Evolutionary conservation across 2,113 vertebrate species (phyloP).

Genomic region (Columbina picui): DNA sequence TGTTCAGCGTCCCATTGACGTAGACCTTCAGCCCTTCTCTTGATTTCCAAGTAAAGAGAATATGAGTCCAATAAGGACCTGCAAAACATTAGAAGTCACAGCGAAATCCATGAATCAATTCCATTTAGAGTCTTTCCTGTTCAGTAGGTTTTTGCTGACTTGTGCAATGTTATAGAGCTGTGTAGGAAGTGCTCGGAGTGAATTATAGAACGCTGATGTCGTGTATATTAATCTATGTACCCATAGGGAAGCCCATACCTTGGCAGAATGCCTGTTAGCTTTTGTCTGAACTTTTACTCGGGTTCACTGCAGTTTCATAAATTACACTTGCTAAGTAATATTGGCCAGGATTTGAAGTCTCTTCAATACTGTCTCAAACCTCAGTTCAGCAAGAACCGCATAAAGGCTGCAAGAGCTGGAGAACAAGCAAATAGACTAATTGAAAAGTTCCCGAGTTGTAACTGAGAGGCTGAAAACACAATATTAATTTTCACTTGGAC

Average conservation of each 20-base stretch:
- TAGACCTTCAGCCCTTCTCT: slow-evolving; percentile 89
- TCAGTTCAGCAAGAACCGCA: not conserved
- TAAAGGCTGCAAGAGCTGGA: not conserved
- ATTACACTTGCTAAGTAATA: not conserved
- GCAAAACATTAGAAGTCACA: not conserved
- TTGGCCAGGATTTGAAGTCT: not conserved
- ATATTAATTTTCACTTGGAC: not conserved
- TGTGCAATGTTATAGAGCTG: not conserved
- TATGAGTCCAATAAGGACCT: slow-evolving; percentile 93
- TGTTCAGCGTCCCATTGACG: slow-evolving; percentile 86
- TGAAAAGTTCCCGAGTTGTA: not conserved
- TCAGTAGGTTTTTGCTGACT: not conserved
- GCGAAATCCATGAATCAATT: not conserved
- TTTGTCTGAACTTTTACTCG: not conserved
- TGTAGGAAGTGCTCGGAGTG: not conserved
- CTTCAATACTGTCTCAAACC: not conserved
- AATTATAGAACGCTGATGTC: not conserved
- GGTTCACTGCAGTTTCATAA: not conserved
- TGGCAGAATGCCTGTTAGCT: not conserved
- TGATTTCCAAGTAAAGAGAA: slow-evolving; percentile 92
- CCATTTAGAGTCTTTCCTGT: not conserved
- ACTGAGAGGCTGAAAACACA: not conserved
- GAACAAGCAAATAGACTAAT: not conserved
- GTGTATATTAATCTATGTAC: not conserved
- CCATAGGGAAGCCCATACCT: not conserved